phyloP scores from a whole-genome alignment of 2,888 invertebrate species.

The Stenodema calcarata region DNA sequence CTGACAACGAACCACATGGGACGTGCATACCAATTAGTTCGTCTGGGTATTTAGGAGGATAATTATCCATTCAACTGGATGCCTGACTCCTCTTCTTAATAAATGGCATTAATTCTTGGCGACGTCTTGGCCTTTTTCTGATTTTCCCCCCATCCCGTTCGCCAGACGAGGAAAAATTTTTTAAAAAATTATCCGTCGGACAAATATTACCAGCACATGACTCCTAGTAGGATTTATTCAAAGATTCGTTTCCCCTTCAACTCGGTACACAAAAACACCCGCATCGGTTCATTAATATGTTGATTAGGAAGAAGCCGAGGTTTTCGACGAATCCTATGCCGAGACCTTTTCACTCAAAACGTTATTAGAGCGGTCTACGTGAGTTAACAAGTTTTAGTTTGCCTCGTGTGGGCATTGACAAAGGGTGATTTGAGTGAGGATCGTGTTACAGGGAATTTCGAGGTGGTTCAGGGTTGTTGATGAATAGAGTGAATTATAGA shows the following conservation, averaged over 20 bases:
- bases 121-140: not conserved
- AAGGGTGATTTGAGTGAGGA: too few relatives aligned
- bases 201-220: not conserved
- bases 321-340: not conserved
- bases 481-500: too few relatives aligned
- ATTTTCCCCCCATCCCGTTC: not conserved
- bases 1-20: not conserved
- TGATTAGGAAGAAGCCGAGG: not conserved
- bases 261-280: not conserved
- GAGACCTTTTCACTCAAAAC: not conserved
- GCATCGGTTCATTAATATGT: not conserved
- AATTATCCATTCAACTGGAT: not conserved
- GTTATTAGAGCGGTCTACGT: not conserved
- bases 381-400: not conserved
- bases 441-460: too few relatives aligned
- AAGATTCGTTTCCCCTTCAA: not conserved
- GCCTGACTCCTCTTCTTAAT: not conserved
- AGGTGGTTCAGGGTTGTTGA: too few relatives aligned
- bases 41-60: not conserved
- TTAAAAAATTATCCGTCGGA: too few relatives aligned
- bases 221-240: not conserved
- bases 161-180: not conserved
- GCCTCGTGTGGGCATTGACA: not conserved
- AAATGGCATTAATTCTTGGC: not conserved
- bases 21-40: not conserved